Base-by-base conservation (phyloP, 1,140 invertebrate species). In the Drosophila sproati region DNA sequence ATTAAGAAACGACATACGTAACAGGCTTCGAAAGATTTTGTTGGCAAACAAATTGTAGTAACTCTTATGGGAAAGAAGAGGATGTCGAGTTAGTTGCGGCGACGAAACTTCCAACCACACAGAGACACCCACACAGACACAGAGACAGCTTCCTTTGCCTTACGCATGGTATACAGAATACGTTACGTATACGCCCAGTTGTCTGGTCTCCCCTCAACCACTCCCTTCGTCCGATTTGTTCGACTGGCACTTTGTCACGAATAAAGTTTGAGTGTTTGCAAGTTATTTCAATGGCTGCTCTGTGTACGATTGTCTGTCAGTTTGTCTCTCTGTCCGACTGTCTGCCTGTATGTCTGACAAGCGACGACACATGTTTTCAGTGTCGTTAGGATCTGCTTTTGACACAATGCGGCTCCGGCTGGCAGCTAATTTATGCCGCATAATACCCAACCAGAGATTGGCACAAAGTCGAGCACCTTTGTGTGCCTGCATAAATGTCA, bases 21-120 rank as follows among this genome's bases (percentile, higher is more conserved):
- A 62, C 71, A 55, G 50, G 52, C 64, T 70, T 61, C 48, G 56
- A 73, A 59, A 73, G 37, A 73, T 59, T 66, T 80, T 83, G 77
- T 88, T 89, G 80, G 73, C 77, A 88, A 87, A 87, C 82, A 82
- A 86, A 88, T 83, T 87, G 80, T 50, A 74, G 73, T 77, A 75
- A 57, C 62, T 81, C 73, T 76, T 70, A 57, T 43, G 39, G 64
- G 52, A 37, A 47, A 20, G 37, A 34, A 28, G 48, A 43, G 6
- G 35, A 55, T 52, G 54, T 79, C 67, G 69, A 83, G 77, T 83
- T 83, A 75, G 85, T 80, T 80, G 82, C 63, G 73, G 76, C 70
- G 78, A 55, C 62, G 68, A 87, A 80, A 73, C 79, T 86, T 80
- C 20, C 34, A 78, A 77, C 41, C 77, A 80, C 37, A 74, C 71